Evolutionary conservation across 2,888 invertebrate genomes (phyloP).

Genomic region (Antitype chi): DNA sequence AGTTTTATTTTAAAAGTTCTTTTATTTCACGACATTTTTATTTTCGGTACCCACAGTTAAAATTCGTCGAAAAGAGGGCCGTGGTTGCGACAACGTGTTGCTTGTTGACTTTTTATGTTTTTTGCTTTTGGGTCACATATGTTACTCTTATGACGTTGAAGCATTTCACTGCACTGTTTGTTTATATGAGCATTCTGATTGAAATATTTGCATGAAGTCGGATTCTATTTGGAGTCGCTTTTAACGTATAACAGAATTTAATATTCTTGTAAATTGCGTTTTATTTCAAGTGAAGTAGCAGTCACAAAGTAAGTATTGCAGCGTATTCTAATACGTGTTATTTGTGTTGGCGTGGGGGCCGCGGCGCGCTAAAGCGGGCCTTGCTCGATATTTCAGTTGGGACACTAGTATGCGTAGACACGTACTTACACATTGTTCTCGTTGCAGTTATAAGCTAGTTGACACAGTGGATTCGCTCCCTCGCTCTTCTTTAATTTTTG

Average conservation of each 20-base stretch:
- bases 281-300: conserved; percentile 8
- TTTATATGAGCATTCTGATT: conserved; percentile 15
- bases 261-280: conserved; percentile 4
- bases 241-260: conserved; percentile 2
- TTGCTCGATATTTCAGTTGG: conserved; percentile 57
- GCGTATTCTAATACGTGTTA: conserved; percentile 45
- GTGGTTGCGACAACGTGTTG: conserved; percentile 43
- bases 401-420: conserved; percentile 63
- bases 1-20: conserved; percentile 38
- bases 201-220: conserved; percentile 25
- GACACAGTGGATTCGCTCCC: conserved; percentile 42
- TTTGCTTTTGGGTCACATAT: conserved; percentile 40
- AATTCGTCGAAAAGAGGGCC: conserved; percentile 17
- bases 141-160: conserved; percentile 35
- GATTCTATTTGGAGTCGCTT: not conserved
- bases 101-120: conserved; percentile 37
- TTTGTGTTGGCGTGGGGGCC: conserved; percentile 30
- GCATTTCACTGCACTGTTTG: conserved; percentile 34
- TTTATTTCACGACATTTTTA: conserved; percentile 30
- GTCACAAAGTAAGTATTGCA: conserved; percentile 34
- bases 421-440: conserved; percentile 61
- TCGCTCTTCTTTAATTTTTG: conserved; percentile 57
- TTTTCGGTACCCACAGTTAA: conserved; percentile 22
- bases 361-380: conserved; percentile 22
- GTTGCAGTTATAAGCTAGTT: conserved; percentile 62